Percentiles rank a stretch among this genome's conserved stretches.
Conservation (phyloP, 2,888 invertebrate species). For the Brachyopa scutellaris region DNA sequence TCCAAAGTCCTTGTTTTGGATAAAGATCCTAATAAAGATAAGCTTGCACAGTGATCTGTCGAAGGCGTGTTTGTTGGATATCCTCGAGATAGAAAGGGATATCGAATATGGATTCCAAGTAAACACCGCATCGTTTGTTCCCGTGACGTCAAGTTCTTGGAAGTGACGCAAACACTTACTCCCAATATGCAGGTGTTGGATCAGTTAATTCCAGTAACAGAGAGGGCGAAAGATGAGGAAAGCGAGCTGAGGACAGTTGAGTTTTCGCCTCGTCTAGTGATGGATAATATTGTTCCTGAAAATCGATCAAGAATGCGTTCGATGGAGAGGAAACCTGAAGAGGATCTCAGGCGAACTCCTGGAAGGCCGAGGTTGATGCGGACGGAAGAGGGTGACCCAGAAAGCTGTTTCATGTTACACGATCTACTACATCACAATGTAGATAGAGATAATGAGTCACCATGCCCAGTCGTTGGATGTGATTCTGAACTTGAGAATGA, state of each 20-base stretch:
- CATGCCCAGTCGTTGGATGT: no score
- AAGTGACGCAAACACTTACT: no score
- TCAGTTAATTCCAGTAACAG: background rate
- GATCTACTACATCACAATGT: no score
- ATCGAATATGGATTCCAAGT: conserved; percentile 35
- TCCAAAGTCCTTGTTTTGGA: conserved; percentile 32
- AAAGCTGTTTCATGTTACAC: conserved; percentile 13
- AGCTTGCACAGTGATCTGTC: conserved; percentile 25
- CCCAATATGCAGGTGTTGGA: no score
- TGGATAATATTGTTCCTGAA: background rate
- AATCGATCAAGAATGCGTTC: no score
- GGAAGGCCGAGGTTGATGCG: background rate
- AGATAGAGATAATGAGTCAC: no score
- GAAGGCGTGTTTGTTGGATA: conserved; percentile 56
- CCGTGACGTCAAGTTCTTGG: conserved; percentile 32
- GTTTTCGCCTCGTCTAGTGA: background rate
- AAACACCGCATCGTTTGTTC: conserved; percentile 17
- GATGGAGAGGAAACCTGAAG: no score
- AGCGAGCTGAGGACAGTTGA: conserved; percentile 4
- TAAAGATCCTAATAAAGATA: conserved; percentile 38
- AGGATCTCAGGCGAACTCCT: no score
- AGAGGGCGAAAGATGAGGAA: background rate
- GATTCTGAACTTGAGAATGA: conserved; percentile 33
- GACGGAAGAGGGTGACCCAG: conserved; percentile 12
- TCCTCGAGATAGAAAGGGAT: conserved; percentile 43